phyloP scores from a whole-genome alignment of 2,888 invertebrate species.

The Atherix ibis region DNA sequence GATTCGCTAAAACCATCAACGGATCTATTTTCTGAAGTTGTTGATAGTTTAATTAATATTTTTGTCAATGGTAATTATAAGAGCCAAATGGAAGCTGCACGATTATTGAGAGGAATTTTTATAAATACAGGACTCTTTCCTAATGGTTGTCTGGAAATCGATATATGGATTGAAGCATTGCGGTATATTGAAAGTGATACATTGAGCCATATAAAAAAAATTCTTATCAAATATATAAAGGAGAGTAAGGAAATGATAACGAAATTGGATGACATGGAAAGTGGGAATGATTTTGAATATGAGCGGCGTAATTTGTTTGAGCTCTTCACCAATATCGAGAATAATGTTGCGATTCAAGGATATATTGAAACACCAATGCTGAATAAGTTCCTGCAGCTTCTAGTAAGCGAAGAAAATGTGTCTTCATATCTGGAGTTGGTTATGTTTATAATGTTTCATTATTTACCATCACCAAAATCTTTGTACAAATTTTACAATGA shows the following conservation, averaged over 20 bases:
- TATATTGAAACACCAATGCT: conserved; percentile 25
- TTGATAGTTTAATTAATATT: conserved; percentile 41
- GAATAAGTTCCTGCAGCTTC: conserved; percentile 26
- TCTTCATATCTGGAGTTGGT: conserved; percentile 33
- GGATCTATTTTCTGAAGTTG: conserved; percentile 38
- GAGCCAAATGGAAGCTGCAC: conserved; percentile 35
- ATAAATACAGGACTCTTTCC: conserved; percentile 47
- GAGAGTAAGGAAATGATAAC: background rate
- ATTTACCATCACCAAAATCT: conserved; percentile 20
- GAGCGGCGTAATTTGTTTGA: conserved; percentile 13
- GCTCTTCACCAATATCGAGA: conserved; percentile 31
- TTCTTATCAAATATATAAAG: conserved; percentile 17
- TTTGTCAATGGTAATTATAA: conserved; percentile 28
- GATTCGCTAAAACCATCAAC: conserved; percentile 37
- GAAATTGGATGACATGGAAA: background rate
- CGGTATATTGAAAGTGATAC: conserved; percentile 17
- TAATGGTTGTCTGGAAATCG: conserved; percentile 43
- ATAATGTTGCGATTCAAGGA: conserved; percentile 25
- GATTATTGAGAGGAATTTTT: conserved; percentile 41
- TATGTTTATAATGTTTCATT: conserved; percentile 24
- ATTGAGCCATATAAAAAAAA: conserved; percentile 18
- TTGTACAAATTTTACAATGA: conserved; percentile 16
- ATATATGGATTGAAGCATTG: conserved; percentile 44
- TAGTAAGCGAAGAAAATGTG: conserved; percentile 21
- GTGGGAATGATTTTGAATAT: background rate